Evolutionary conservation across 2,888 invertebrate species (phyloP).

Genomic region (Andrena bicolor): DNA sequence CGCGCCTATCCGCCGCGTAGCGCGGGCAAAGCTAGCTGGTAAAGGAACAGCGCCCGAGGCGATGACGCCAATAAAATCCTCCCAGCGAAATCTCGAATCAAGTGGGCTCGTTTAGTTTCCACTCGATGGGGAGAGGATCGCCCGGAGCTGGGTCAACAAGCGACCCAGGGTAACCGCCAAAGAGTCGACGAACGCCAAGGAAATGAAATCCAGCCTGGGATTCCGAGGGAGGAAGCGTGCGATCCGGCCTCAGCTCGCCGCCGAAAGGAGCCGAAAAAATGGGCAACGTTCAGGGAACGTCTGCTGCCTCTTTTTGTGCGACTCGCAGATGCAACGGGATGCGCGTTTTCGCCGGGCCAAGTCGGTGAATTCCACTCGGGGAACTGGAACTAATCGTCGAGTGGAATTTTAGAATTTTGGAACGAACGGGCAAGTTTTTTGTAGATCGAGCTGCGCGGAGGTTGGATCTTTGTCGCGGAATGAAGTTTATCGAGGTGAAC

Average conservation of each 20-base stretch:
- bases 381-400: neutral
- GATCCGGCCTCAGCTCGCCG: slow-evolving; percentile 43
- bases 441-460: too few species aligned
- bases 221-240: slow-evolving; percentile 21
- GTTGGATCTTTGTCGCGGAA: too few species aligned
- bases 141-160: slow-evolving; percentile 69
- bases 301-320: slow-evolving; percentile 4
- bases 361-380: neutral
- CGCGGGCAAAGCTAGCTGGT: slow-evolving; percentile 29
- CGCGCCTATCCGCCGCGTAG: neutral
- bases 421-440: too few species aligned
- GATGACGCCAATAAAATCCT: slow-evolving; percentile 65
- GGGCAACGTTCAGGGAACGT: slow-evolving; percentile 33
- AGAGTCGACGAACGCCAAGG: slow-evolving; percentile 57
- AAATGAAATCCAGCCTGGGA: slow-evolving; percentile 65
- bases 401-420: neutral
- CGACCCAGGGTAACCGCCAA: slow-evolving; percentile 41
- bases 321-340: neutral
- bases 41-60: slow-evolving; percentile 43
- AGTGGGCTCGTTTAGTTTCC: slow-evolving; percentile 72
- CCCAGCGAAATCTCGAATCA: slow-evolving; percentile 67
- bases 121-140: slow-evolving; percentile 64
- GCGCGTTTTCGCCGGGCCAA: neutral
- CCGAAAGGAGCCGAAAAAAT: slow-evolving; percentile 51
- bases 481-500: too few species aligned